Conservation (phyloP, 2,113 vertebrate genomes). For the Amphiprion percula region DNA sequence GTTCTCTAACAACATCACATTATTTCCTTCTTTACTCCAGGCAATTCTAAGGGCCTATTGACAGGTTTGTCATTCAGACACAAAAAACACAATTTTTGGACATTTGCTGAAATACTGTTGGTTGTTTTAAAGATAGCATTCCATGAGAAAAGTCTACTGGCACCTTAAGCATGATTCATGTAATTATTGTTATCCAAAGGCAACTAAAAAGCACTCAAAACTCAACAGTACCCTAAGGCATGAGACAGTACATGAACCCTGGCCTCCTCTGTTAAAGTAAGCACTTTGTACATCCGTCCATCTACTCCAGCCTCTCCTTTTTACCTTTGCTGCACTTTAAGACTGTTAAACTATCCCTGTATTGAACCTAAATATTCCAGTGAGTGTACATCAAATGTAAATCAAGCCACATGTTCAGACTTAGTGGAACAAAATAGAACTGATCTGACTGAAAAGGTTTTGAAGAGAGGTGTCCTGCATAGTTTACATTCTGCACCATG, state of each 20-base stretch:
- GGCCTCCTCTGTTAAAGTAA: neutral
- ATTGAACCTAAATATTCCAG: conserved; percentile 11
- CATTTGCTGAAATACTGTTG: no score
- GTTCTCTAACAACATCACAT: no score
- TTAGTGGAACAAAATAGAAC: neutral
- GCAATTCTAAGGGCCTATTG: neutral
- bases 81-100: no score
- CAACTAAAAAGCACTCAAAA: neutral
- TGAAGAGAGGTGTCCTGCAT: neutral
- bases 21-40: no score
- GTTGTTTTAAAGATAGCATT: neutral
- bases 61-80: neutral
- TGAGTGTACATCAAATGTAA: conserved; percentile 11
- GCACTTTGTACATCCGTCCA: conserved; percentile 5
- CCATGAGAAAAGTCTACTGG: neutral
- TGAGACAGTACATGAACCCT: no score
- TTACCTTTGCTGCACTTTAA: neutral
- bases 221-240: neutral
- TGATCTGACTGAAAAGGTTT: neutral
- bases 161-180: neutral
- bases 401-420: neutral
- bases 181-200: neutral
- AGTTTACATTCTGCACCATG: neutral
- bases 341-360: conserved; percentile 3
- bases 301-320: neutral